Evolutionary conservation across 2,888 invertebrate genomes (phyloP).

Genomic region (Patella ulyssiponensis): DNA sequence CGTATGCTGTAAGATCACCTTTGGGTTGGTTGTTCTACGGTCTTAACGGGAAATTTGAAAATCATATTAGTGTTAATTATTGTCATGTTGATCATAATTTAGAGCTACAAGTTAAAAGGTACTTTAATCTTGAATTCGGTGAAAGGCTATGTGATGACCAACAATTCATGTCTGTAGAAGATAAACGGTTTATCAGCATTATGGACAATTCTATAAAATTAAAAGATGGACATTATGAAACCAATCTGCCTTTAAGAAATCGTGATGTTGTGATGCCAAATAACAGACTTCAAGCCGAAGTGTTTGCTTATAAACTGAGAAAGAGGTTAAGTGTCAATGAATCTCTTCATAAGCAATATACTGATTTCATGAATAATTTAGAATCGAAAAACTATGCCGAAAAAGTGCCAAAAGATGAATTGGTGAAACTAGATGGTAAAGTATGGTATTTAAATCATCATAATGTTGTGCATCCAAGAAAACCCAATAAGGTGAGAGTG

Average conservation of each 20-base stretch:
- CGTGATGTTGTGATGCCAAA: constrained; percentile 1
- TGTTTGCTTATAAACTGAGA: neutral
- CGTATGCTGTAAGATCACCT: constrained; percentile 24
- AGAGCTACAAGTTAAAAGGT: constrained; percentile 85
- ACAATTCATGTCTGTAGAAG: constrained; percentile 85
- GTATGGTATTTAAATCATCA: constrained; percentile 26
- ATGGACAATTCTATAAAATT: constrained; percentile 14
- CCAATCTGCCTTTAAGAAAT: constrained; percentile 26
- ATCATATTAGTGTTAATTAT: constrained; percentile 11
- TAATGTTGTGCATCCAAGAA: constrained; percentile 11
- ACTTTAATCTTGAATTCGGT: constrained; percentile 29
- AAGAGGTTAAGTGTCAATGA: constrained; percentile 20
- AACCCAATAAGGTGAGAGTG: constrained; percentile 30
- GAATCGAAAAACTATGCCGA: constrained; percentile 22
- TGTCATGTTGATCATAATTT: constrained; percentile 79
- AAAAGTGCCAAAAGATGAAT: too few species aligned
- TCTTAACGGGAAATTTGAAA: neutral
- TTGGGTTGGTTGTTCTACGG: constrained; percentile 35
- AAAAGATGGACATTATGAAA: constrained; percentile 23
- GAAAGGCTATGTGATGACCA: constrained; percentile 80
- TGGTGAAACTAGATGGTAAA: neutral
- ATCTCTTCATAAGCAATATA: constrained; percentile 21
- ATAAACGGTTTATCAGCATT: constrained; percentile 12
- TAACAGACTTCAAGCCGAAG: constrained; percentile 13
- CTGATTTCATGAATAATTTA: constrained; percentile 23